These are phyloP conservation scores for Leucopsar rothschildi DNA, from an alignment of 2,113 vertebrate species.

Conservation along the genomic window DNA sequence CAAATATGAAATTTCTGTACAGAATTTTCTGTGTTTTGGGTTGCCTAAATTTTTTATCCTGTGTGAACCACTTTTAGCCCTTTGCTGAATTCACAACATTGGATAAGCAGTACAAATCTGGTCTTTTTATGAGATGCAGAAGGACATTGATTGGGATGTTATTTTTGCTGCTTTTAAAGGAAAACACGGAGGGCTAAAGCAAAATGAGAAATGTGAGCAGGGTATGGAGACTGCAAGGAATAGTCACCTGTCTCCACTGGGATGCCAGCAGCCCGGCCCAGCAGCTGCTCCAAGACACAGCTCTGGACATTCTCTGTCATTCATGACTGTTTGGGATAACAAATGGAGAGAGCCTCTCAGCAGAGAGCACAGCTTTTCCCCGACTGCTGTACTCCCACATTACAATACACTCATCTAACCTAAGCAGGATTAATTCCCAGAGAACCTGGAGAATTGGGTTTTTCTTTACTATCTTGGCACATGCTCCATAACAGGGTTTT, in stretches of 20 bases:
- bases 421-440: background rate
- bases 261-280: background rate
- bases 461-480: background rate
- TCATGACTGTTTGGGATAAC: fast-evolving
- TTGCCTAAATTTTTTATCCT: background rate
- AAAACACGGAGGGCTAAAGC: background rate
- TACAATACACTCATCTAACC: background rate
- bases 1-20: background rate
- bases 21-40: background rate
- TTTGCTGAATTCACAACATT: background rate
- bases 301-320: background rate
- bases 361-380: background rate
- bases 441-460: background rate
- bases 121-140: background rate
- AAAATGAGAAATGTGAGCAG: background rate
- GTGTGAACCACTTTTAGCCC: background rate
- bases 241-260: fast-evolving
- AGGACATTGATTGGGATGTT: background rate
- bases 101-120: background rate
- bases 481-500: background rate
- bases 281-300: background rate
- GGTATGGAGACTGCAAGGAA: background rate
- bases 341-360: background rate
- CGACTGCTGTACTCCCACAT: background rate
- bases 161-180: background rate